Percentiles rank a stretch among this genome's conserved stretches.
Conservation (phyloP, 2,113 vertebrate genomes). For the Agelaius phoeniceus region DNA sequence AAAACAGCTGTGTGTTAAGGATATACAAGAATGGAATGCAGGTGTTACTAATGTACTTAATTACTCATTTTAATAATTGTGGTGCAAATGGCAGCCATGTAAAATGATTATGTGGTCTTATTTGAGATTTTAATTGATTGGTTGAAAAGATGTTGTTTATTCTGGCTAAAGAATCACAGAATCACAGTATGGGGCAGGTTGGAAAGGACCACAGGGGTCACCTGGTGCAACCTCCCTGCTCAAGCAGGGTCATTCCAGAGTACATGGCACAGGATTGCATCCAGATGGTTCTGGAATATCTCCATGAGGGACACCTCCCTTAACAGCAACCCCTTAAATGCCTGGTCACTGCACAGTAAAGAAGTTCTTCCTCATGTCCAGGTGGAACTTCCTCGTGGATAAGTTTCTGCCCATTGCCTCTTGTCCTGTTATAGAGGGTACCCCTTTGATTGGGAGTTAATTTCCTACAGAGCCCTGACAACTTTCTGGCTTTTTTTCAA, state of each 20-base stretch:
- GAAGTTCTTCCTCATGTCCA: not conserved
- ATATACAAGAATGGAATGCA: not conserved
- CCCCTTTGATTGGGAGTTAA: not conserved
- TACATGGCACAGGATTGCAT: not conserved
- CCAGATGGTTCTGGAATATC: not conserved
- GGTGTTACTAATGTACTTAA: not conserved
- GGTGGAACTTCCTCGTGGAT: not conserved
- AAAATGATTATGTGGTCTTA: not conserved
- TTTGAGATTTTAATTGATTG: not conserved
- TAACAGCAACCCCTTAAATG: not conserved
- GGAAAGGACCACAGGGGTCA: not conserved
- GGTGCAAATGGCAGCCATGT: not conserved
- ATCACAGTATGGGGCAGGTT: not conserved
- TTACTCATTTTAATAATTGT: not conserved
- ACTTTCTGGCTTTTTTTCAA: not conserved
- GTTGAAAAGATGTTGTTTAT: not conserved
- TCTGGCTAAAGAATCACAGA: not conserved
- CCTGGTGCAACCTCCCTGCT: not conserved
- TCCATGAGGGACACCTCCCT: not conserved
- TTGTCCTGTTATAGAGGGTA: not conserved
- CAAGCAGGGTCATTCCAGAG: not conserved
- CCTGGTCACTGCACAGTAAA: too few relatives aligned
- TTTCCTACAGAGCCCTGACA: not conserved
- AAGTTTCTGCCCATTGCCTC: not conserved
- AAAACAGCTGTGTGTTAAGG: not conserved